phyloP scores from a whole-genome alignment of 2,797 vertebrate genomes.

The Pteronotus mesoamericanus region DNA sequence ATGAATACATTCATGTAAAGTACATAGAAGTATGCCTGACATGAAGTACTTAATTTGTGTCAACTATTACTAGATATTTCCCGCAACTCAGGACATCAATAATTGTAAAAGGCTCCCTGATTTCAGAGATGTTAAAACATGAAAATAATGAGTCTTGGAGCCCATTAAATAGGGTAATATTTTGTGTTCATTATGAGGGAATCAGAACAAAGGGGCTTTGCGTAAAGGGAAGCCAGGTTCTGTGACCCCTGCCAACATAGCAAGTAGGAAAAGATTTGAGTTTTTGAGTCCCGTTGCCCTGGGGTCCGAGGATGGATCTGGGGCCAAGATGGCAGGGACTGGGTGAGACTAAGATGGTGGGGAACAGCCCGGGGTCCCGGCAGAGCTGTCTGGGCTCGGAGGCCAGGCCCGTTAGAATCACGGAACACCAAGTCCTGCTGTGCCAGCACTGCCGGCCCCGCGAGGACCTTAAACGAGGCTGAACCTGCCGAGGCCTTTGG shows the following conservation, averaged over 20 bases:
- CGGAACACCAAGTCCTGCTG: background rate
- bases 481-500: background rate
- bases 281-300: background rate
- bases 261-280: background rate
- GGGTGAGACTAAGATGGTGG: background rate
- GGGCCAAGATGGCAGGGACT: background rate
- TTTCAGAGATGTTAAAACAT: background rate
- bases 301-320: background rate
- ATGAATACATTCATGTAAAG: background rate
- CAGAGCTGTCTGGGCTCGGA: background rate
- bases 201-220: background rate
- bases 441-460: background rate
- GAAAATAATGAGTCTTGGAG: background rate
- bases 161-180: background rate
- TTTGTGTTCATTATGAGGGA: background rate
- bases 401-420: background rate
- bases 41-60: background rate
- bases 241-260: background rate
- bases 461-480: too few species aligned
- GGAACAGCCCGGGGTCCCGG: background rate
- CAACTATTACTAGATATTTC: background rate
- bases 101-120: background rate
- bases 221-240: background rate
- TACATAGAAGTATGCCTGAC: background rate
- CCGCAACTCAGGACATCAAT: background rate